phyloP scores from a whole-genome alignment of 2,888 invertebrate species.

The Antheraea yamamai region DNA sequence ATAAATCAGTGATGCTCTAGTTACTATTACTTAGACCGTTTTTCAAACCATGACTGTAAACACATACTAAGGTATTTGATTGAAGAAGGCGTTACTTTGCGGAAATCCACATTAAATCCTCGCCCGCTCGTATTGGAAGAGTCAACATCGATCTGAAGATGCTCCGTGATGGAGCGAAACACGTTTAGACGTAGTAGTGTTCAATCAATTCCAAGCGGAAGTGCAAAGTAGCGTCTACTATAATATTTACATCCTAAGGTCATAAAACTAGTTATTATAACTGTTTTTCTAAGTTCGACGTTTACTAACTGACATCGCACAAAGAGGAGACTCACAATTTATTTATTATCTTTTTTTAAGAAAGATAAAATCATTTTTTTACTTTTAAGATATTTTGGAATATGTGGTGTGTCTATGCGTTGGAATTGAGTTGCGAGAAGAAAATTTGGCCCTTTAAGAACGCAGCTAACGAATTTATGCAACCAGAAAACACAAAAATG shows the following conservation, averaged over 20 bases:
- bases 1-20: not conserved
- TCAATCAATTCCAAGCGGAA: no score
- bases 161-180: no score
- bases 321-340: not conserved
- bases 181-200: no score
- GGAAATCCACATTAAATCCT: no score
- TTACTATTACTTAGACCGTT: not conserved
- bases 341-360: not conserved
- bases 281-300: not conserved
- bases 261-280: not conserved
- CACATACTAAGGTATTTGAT: no score
- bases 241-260: no score
- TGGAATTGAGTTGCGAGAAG: conserved; percentile 48
- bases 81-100: no score
- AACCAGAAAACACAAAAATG: not conserved
- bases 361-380: not conserved
- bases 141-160: no score
- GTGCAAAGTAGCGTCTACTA: no score
- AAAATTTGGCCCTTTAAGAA: conserved; percentile 31
- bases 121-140: no score
- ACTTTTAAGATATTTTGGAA: conserved; percentile 80
- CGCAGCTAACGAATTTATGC: conserved; percentile 20
- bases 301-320: no score
- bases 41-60: not conserved
- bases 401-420: conserved; percentile 82